These are phyloP conservation scores for Eupithecia subumbrata DNA, from an alignment of 2,888 invertebrate genomes.

Conservation along the genomic window DNA sequence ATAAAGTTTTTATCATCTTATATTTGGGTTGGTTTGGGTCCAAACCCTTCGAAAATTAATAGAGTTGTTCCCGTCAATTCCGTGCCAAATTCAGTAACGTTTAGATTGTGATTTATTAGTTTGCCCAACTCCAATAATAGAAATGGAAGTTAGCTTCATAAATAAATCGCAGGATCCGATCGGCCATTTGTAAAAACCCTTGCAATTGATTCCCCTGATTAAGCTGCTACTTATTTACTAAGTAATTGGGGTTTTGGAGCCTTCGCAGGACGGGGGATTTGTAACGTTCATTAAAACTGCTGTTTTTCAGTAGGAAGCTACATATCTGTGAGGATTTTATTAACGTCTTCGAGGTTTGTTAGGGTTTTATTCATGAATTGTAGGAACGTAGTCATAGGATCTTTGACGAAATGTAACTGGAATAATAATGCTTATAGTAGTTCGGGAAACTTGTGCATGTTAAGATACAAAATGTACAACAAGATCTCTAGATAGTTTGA, in stretches of 20 bases:
- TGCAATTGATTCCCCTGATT: slow-evolving; percentile 41
- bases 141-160: slow-evolving; percentile 36
- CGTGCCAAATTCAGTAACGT: slow-evolving; percentile 44
- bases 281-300: neutral
- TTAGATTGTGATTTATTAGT: slow-evolving; percentile 54
- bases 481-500: no score
- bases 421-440: no score
- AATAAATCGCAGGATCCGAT: slow-evolving; percentile 36
- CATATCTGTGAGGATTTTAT: neutral
- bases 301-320: neutral
- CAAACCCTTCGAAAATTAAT: slow-evolving; percentile 39
- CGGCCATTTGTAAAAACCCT: slow-evolving; percentile 38
- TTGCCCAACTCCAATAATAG: slow-evolving; percentile 47
- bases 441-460: no score
- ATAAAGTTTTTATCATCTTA: slow-evolving; percentile 29
- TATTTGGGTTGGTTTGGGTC: slow-evolving; percentile 18
- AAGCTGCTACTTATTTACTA: slow-evolving; percentile 21
- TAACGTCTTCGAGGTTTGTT: neutral
- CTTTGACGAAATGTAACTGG: neutral
- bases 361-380: neutral
- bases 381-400: no score
- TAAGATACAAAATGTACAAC: no score
- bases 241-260: slow-evolving; percentile 19
- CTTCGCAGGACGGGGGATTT: neutral
- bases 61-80: slow-evolving; percentile 39